Evolutionary conservation across 2,113 vertebrate genomes (phyloP).

Genomic region (Cavia aperea): DNA sequence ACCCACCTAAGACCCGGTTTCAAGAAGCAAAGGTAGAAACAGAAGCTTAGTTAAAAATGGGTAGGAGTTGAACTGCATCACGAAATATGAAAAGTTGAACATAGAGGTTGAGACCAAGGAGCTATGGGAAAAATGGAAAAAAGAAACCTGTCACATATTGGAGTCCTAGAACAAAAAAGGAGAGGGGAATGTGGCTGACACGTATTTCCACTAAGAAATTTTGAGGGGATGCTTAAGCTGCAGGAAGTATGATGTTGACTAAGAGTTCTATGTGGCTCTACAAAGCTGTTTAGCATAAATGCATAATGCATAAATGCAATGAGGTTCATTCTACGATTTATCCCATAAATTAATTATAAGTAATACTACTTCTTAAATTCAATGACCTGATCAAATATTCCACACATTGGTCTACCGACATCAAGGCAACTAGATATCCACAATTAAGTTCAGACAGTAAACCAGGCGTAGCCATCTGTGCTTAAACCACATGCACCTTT

Average conservation of each 20-base stretch:
- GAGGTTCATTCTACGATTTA: not conserved
- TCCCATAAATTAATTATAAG: not conserved
- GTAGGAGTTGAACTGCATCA: not conserved
- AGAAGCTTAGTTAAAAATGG: not conserved
- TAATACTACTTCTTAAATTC: not conserved
- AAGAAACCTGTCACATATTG: not conserved
- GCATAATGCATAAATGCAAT: too few relatives aligned
- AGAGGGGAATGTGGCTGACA: not conserved
- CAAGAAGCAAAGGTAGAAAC: not conserved
- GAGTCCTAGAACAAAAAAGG: not conserved
- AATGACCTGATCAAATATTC: not conserved
- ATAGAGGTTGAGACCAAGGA: not conserved
- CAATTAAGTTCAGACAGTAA: not conserved
- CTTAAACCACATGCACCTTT: not conserved
- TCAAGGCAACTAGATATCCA: not conserved
- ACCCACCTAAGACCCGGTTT: not conserved
- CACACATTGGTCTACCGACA: not conserved
- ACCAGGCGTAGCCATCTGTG: not conserved
- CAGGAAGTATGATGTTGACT: not conserved
- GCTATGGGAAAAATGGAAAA: not conserved
- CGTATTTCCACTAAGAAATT: not conserved
- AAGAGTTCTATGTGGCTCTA: not conserved
- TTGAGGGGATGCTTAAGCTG: not conserved
- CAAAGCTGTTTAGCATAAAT: not conserved
- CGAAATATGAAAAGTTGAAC: not conserved